Evolutionary conservation across 2,888 invertebrate genomes (phyloP).

Genomic region (Amphimallon solstitiale): DNA sequence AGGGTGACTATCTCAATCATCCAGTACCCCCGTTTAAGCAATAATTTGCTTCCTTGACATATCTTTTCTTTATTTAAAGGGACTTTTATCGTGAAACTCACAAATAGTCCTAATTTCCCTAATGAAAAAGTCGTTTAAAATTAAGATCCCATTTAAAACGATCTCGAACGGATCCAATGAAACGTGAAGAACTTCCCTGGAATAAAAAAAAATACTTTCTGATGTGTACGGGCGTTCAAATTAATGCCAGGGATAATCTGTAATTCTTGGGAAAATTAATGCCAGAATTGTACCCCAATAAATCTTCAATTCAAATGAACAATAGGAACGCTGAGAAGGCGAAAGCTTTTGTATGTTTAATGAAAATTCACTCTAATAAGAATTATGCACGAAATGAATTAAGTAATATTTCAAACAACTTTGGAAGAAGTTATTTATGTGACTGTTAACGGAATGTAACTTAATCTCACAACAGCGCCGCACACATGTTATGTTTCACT

Average conservation of each 20-base stretch:
- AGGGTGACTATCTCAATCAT: too few relatives aligned
- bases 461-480: not conserved
- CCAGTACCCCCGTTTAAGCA: too few relatives aligned
- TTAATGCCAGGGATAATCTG: conserved; percentile 30
- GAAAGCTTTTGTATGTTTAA: conserved; percentile 37
- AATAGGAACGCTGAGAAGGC: conserved; percentile 32
- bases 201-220: conserved; percentile 24
- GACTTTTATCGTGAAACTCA: not conserved
- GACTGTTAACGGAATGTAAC: not conserved
- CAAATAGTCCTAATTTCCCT: conserved; percentile 26
- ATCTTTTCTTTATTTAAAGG: not conserved
- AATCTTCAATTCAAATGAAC: conserved; percentile 38
- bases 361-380: conserved; percentile 37
- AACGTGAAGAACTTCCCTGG: conserved; percentile 3
- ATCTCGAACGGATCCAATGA: conserved; percentile 12
- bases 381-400: conserved; percentile 33
- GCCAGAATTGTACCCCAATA: conserved; percentile 36
- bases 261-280: conserved; percentile 31
- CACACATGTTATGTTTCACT: too few relatives aligned
- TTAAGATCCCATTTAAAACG: conserved; percentile 8
- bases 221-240: conserved; percentile 7
- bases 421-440: conserved; percentile 8
- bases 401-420: conserved; percentile 30
- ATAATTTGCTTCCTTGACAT: not conserved
- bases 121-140: conserved; percentile 28